Evolutionary conservation across 2,888 invertebrate species (phyloP).

Genomic region (Apodemia hepburni): DNA sequence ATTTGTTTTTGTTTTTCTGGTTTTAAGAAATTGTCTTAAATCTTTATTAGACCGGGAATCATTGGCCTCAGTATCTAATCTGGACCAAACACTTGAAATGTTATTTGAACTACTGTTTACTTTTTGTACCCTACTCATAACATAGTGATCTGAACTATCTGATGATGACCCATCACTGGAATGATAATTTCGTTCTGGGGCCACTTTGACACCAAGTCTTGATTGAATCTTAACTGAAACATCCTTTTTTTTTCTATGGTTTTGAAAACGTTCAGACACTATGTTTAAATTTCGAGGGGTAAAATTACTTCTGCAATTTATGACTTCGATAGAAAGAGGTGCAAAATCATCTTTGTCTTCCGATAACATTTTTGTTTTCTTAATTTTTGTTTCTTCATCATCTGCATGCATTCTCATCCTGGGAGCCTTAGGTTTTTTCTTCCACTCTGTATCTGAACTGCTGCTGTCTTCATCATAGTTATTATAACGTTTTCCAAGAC

Average conservation of each 20-base stretch:
- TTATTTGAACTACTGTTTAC: constrained; percentile 51
- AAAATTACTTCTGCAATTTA: constrained; percentile 50
- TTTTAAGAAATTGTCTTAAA: constrained; percentile 58
- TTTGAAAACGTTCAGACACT: constrained; percentile 64
- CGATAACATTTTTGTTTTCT: constrained; percentile 40
- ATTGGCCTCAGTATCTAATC: constrained; percentile 61
- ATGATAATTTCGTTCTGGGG: constrained; percentile 35
- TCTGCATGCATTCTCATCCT: constrained; percentile 95
- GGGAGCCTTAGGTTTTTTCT: constrained; percentile 82
- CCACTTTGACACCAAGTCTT: constrained; percentile 58
- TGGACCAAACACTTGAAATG: constrained; percentile 77
- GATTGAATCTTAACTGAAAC: constrained; percentile 45
- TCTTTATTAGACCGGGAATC: constrained; percentile 46
- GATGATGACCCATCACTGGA: constrained; percentile 52
- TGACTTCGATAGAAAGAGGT: constrained; percentile 66
- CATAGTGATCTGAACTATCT: constrained; percentile 53
- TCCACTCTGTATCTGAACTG: constrained; percentile 79
- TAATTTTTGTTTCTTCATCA: constrained; percentile 86
- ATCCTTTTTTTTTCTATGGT: constrained; percentile 33
- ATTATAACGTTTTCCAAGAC: constrained; percentile 56
- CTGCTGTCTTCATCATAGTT: constrained; percentile 56
- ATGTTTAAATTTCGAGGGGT: constrained; percentile 48
- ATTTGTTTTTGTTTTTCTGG: constrained; percentile 49
- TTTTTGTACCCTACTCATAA: constrained; percentile 77
- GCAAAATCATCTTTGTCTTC: constrained; percentile 49